Base-by-base conservation (phyloP, 2,888 invertebrate species). In the Pegoplata infirma region DNA sequence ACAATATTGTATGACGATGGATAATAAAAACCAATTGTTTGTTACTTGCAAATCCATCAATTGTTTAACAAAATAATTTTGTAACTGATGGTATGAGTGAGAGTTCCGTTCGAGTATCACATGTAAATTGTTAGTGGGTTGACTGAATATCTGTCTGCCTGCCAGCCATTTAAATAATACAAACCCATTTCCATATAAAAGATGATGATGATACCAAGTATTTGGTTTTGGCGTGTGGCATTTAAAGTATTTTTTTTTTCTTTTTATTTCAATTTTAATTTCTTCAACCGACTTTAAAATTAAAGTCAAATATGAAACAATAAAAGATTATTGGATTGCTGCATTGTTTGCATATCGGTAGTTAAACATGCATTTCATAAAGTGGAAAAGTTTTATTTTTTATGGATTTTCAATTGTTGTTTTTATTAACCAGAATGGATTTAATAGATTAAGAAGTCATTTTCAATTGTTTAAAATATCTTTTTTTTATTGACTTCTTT, bases 231-330 rank as follows among this genome's bases (percentile, higher is more conserved):
- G 69, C 78, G 59, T 73, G 74, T 72, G 77, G 74, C 77, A 72
- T 80, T 68, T 53, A 71, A 49, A 25, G 14, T 58, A 28, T 16
- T 67, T 73, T 21, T 28, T 64, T 66, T 67, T 47, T 4, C n/a
- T 21, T 69, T 46, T 16, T 36, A 5, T 5, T 40, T 40, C n/a
- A 3, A 25, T 46, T 49, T 44, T 49, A 46, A 47, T 49, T 51
- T 12, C 21, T 23, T 4, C 19, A 8, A 58, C 14, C 56, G 63
- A 63, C 51, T 77, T 72, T 68, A 66, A 78, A 78, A 78, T 73
- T 55, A 59, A 79, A 80, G 66, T 75, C 77, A 75, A 68, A 59
- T 56, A 61, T 55, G 66, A 63, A 80, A 81, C 80, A 81, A 80
- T 80, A 69, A 66, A 66, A 75, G 80, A 80, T 79, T 81, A 77